A percentile compares a stretch with the other conserved stretches of the same genome.
Conservation (phyloP, 1,140 invertebrate species). For the Drosophila elegans region DNA sequence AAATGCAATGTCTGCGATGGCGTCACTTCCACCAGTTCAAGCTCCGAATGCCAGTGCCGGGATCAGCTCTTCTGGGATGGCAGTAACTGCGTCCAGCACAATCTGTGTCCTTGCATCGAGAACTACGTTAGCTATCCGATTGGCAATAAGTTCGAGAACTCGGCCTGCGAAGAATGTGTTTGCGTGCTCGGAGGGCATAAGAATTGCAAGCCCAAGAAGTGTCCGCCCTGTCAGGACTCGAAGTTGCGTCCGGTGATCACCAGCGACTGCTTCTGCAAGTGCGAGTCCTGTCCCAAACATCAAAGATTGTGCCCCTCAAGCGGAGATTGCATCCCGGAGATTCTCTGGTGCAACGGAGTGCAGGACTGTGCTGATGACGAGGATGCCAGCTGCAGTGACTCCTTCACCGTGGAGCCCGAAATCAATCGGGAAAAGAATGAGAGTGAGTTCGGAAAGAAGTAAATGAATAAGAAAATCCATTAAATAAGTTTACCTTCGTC, state of each 20-base stretch:
- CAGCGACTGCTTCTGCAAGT: constrained; percentile 90
- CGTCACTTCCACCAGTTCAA: background rate
- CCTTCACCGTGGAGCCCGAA: constrained; percentile 61
- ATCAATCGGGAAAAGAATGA: constrained; percentile 55
- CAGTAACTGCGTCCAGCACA: constrained; percentile 88
- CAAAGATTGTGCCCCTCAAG: constrained; percentile 90
- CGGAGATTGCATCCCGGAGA: constrained; percentile 89
- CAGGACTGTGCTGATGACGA: constrained; percentile 95
- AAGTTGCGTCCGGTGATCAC: constrained; percentile 81
- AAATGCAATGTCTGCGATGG: constrained; percentile 77
- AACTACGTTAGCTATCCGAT: constrained; percentile 90
- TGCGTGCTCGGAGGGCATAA: constrained; percentile 90
- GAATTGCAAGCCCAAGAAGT: constrained; percentile 89
- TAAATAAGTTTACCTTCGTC: background rate
- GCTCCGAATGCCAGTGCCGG: constrained; percentile 84
- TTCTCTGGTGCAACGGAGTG: constrained; percentile 92
- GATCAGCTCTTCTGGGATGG: constrained; percentile 89
- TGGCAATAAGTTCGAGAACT: constrained; percentile 88
- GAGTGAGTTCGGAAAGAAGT: constrained; percentile 35
- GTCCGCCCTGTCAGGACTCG: constrained; percentile 87
- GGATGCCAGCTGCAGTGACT: constrained; percentile 86
- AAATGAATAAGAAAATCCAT: too few relatives aligned
- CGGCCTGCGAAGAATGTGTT: constrained; percentile 90
- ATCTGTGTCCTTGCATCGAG: constrained; percentile 91
- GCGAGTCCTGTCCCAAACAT: constrained; percentile 89